phyloP scores from a whole-genome alignment of 2,797 vertebrate species.

The Melanotaenia maccullochi region DNA sequence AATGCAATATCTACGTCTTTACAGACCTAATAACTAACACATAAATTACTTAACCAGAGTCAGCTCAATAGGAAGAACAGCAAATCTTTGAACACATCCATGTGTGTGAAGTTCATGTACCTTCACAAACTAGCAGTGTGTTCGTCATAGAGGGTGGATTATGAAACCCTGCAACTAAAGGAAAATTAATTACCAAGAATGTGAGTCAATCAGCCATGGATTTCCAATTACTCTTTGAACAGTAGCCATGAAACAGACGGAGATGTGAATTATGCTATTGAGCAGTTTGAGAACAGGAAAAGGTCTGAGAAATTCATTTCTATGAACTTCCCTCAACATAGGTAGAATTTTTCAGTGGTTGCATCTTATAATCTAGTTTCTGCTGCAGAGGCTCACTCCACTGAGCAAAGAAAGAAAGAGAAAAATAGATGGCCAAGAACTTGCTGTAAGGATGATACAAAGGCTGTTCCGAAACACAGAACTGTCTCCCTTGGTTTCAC shows the following conservation, averaged over 20 bases:
- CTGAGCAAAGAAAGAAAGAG: constrained; percentile 4
- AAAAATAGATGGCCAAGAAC: constrained; percentile 34
- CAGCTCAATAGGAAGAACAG: not conserved
- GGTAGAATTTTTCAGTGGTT: constrained; percentile 53
- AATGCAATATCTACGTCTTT: not conserved
- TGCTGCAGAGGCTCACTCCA: constrained; percentile 31
- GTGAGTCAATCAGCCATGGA: constrained; percentile 78
- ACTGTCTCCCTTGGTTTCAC: constrained; percentile 43
- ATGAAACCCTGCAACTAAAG: constrained; percentile 54
- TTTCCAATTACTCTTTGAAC: constrained; percentile 77
- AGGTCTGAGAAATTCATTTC: constrained; percentile 52
- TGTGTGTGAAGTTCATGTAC: not conserved
- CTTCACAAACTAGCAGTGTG: not conserved
- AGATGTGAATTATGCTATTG: constrained; percentile 61
- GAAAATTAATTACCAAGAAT: constrained; percentile 75
- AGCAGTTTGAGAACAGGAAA: constrained; percentile 53
- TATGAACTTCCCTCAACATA: constrained; percentile 53
- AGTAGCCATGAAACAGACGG: constrained; percentile 56
- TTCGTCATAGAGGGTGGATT: constrained; percentile 34
- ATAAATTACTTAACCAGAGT: not conserved
- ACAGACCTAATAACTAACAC: not conserved
- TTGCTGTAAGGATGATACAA: constrained; percentile 53
- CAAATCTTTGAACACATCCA: not conserved
- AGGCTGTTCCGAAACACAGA: constrained; percentile 49
- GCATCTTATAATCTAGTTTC: constrained; percentile 51